Evolutionary conservation across 2,797 vertebrate genomes (phyloP), one percentile per base, ranked within the genome.

Genomic region (Diceros bicornis): DNA sequence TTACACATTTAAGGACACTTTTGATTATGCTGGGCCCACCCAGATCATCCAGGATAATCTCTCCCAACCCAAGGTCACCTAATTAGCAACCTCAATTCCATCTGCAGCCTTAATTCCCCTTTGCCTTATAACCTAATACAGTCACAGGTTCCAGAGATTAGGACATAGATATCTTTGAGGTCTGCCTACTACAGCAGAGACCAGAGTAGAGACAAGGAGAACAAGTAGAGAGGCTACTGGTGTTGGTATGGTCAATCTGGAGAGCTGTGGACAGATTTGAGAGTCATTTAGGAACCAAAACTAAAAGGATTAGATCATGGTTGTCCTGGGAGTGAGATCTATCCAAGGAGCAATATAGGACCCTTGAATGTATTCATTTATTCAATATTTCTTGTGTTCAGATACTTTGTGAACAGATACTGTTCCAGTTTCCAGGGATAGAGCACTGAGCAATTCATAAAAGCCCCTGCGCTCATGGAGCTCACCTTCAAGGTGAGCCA

Each of bases 331-430:
- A 64, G 47, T 64, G 17, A 64, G 18, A 62, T 84, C 13, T 94
- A 72, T 47, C 41, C 14, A 93, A 77, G 37, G 6, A 87, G 16
- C 1, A 71, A 47, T 32, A 44, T 7, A 78, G 14, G 44, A 32
- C 17, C 55, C 4, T 17, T 57, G 25, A 64, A 55, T 59, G 17
- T 72, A 14, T 82, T 79, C 17, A 61, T 68, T 88, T 44, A 71
- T 52, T 94, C 25, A 71, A 10, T 68, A 85, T 84, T 89, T 47
- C 41, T 79, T 87, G 71, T 85, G 29, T 83, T 83, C 37, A 90
- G n/a, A 82, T 55, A 66, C 23, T 86, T 37, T 88, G 14, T 69
- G 18, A 61, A 82, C 52, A 72, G 32, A 92, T 34, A 68, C 1
- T 64, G 18, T 57, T 72, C 41, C 88, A 29, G 2, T 88, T 72